A percentile compares a stretch with the other conserved stretches of the same genome.
phyloP scores from a whole-genome alignment of 92 coral and sea anemone genomes.

The Epizoanthus stellaris region DNA sequence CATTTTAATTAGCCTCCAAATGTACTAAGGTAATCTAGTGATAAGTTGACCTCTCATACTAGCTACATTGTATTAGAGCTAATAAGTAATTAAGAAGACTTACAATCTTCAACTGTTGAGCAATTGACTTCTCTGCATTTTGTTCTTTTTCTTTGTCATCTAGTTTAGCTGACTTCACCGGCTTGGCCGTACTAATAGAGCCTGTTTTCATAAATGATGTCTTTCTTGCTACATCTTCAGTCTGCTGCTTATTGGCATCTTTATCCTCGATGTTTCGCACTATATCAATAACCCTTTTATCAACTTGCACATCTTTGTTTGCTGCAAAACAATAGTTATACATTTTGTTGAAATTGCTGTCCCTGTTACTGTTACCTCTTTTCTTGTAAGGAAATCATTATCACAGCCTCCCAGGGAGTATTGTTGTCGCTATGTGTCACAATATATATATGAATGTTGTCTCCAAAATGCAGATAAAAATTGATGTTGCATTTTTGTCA shows the following conservation, averaged over 20 bases:
- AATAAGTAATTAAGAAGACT: conserved; percentile 19
- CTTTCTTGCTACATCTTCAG: conserved; percentile 72
- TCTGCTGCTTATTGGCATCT: conserved; percentile 62
- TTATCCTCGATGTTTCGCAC: conserved; percentile 70
- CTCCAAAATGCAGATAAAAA: no score
- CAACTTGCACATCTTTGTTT: conserved; percentile 82
- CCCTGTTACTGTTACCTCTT: no score
- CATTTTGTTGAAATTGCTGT: neutral
- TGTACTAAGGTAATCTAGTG: no score
- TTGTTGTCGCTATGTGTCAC: no score
- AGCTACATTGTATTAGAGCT: no score
- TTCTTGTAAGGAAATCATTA: no score
- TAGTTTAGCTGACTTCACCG: conserved; percentile 44
- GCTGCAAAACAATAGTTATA: conserved; percentile 52
- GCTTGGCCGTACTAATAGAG: conserved; percentile 63
- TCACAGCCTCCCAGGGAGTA: no score
- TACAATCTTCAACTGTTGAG: conserved; percentile 74
- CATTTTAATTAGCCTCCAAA: no score
- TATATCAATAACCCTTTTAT: conserved; percentile 84
- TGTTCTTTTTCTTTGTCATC: conserved; percentile 59
- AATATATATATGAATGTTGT: no score
- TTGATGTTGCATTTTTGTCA: no score
- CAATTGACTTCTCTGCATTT: conserved; percentile 61
- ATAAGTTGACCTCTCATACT: no score
- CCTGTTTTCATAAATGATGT: conserved; percentile 71